Evolutionary conservation across 2,797 vertebrate genomes (phyloP), one percentile per base, ranked within the genome.

Genomic region (Molossus alvarezi): DNA sequence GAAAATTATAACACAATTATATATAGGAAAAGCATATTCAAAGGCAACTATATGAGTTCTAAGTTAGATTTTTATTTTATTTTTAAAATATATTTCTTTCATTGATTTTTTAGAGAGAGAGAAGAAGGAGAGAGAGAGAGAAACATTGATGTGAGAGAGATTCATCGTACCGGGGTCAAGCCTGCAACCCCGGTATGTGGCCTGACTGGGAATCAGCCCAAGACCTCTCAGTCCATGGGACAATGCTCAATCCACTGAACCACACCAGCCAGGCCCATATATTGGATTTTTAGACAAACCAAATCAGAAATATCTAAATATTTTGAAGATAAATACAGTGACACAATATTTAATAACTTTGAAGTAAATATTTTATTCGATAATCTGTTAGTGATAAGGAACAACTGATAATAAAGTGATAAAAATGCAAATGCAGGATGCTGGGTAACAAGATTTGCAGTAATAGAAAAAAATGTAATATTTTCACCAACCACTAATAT

Each of bases 261-360:
- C 41, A 45, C 4, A 45, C 5, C 41, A 45, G 41, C 41, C 41
- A 45, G 41, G 41, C 6, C 41, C 33, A 33, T 29, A 57, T 81
- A 6, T 51, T 85, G 77, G 10, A 67, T 90, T 88, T 91, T 72
- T 58, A 90, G 18, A 90, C 2, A 88, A 94, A 77, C 1, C 23
- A 88, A 72, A n/a, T 62, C 4, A 82, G 3, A n/a, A 51, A 58
- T 27, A 88, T 2, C 5, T 20, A 76, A 64, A 53, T 41, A 69
- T 89, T 62, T 85, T 75, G 17, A 45, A 90, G 25, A 73, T 73
- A 86, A 75, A 57, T 20, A 79, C 2, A 76, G 25, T 69, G 33
- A 57, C 18, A 57, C 20, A 51, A 18, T 72, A 77, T n/a, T 80
- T 33, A 79, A 51, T 45, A 88, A 73, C 27, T 69, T 76, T 90